Percentiles rank a stretch among this genome's conserved stretches.
Evolutionary conservation across 2,888 invertebrate genomes (phyloP).

Genomic region (Cryptus viduatorius): DNA sequence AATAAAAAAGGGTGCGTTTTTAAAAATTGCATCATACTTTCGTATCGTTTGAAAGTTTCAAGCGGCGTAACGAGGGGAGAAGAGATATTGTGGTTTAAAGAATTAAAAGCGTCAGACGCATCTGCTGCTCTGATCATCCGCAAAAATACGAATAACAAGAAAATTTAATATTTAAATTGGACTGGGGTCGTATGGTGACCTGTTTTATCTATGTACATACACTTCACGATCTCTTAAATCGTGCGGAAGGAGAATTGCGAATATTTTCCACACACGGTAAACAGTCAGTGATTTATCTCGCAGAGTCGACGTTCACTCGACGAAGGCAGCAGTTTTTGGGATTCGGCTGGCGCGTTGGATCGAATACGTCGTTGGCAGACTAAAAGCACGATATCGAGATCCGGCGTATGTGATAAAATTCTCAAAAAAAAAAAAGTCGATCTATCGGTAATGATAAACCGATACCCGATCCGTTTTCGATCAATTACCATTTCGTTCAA

Average conservation of each 20-base stretch:
- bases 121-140: constrained; percentile 12
- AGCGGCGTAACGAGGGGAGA: not conserved
- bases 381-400: constrained; percentile 25
- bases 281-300: constrained; percentile 11
- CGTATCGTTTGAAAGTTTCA: too few relatives aligned
- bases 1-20: too few relatives aligned
- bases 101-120: not conserved
- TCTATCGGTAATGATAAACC: not conserved
- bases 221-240: constrained; percentile 10
- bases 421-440: not conserved
- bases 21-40: too few relatives aligned
- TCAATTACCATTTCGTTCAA: not conserved
- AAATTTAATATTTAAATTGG: constrained; percentile 35
- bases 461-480: not conserved
- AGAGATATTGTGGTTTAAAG: not conserved
- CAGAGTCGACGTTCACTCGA: constrained; percentile 61
- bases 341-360: constrained; percentile 56
- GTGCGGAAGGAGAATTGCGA: constrained; percentile 17
- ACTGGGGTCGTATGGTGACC: constrained; percentile 27
- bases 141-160: constrained; percentile 13
- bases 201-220: constrained; percentile 45
- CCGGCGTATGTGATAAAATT: not conserved
- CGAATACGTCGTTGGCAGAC: constrained; percentile 50
- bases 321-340: constrained; percentile 65
- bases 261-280: constrained; percentile 7